Percentiles rank a stretch among this genome's conserved stretches.
These are phyloP conservation scores for Vipera ursinii DNA, from an alignment of 2,797 vertebrate genomes.

Conservation along the genomic window DNA sequence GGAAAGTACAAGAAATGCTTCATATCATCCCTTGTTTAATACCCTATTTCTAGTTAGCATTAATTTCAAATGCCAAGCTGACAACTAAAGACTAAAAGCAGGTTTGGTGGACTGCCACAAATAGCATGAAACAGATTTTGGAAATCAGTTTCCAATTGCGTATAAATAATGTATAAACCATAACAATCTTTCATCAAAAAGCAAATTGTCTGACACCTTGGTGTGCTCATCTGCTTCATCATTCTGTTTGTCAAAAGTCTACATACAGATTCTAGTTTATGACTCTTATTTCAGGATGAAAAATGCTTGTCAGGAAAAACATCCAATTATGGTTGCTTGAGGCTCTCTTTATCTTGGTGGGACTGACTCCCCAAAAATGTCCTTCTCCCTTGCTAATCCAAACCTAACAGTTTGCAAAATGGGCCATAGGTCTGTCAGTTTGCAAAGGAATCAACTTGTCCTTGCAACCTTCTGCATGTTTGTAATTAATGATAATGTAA, in stretches of 20 bases:
- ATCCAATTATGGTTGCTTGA: constrained; percentile 62
- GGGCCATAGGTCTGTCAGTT: constrained; percentile 81
- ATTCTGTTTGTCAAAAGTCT: constrained; percentile 46
- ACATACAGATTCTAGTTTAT: constrained; percentile 57
- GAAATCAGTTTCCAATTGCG: constrained; percentile 38
- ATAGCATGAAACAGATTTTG: constrained; percentile 46
- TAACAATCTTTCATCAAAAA: constrained; percentile 42
- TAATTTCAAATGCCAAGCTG: constrained; percentile 26
- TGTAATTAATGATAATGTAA: constrained; percentile 81
- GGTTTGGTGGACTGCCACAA: constrained; percentile 37
- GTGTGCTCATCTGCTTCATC: constrained; percentile 28
- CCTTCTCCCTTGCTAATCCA: constrained; percentile 71
- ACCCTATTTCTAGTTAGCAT: neutral
- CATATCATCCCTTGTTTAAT: neutral
- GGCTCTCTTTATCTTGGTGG: constrained; percentile 62
- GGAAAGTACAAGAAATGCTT: neutral
- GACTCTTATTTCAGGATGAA: constrained; percentile 60
- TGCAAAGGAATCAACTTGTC: constrained; percentile 81
- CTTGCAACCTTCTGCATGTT: constrained; percentile 75
- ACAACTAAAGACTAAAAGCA: constrained; percentile 34
- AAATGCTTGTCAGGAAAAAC: constrained; percentile 55
- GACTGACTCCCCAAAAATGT: constrained; percentile 74
- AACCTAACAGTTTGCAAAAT: constrained; percentile 75
- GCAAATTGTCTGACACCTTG: constrained; percentile 33
- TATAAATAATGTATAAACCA: constrained; percentile 46